A percentile compares a stretch with the other conserved stretches of the same genome.
These are phyloP conservation scores for Notodonta dromedarius DNA, from an alignment of 2,888 invertebrate species.

Conservation along the genomic window DNA sequence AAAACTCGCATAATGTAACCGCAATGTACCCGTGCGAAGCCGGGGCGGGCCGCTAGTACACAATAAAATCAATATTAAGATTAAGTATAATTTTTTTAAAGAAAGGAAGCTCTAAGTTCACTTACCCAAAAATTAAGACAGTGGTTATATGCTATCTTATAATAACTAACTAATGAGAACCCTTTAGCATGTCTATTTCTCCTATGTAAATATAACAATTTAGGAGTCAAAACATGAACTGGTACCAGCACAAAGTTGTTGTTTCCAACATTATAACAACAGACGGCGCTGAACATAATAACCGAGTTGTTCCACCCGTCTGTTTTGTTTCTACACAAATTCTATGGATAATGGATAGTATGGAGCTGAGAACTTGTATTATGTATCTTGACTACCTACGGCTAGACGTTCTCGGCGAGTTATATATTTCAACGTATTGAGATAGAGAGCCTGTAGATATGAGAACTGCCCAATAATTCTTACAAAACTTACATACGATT, in stretches of 20 bases:
- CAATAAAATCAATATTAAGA: too few relatives aligned
- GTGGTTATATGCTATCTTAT: not conserved
- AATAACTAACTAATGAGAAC: slow-evolving; percentile 27
- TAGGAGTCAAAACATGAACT: slow-evolving; percentile 46
- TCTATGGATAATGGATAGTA: slow-evolving; percentile 48
- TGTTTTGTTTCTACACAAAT: slow-evolving; percentile 54
- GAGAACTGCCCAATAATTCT: not conserved
- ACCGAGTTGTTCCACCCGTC: slow-evolving; percentile 41
- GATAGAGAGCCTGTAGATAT: not conserved
- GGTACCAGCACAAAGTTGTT: slow-evolving; percentile 39
- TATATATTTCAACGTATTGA: not conserved
- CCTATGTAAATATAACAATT: slow-evolving; percentile 47
- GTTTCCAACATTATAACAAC: slow-evolving; percentile 54
- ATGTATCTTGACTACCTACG: not conserved
- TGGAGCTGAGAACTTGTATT: slow-evolving; percentile 18
- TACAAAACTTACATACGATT: not conserved
- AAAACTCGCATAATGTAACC: too few relatives aligned
- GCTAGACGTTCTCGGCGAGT: not conserved
- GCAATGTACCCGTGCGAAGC: too few relatives aligned
- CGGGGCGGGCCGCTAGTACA: too few relatives aligned
- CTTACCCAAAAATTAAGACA: not conserved
- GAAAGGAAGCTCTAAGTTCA: too few relatives aligned
- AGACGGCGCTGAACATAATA: slow-evolving; percentile 47
- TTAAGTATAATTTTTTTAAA: too few relatives aligned
- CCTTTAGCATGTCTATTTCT: slow-evolving; percentile 23